A percentile compares a stretch with the other conserved stretches of the same genome.
Conservation (phyloP, 2,797 vertebrate species). For the Sus cebifrons region DNA sequence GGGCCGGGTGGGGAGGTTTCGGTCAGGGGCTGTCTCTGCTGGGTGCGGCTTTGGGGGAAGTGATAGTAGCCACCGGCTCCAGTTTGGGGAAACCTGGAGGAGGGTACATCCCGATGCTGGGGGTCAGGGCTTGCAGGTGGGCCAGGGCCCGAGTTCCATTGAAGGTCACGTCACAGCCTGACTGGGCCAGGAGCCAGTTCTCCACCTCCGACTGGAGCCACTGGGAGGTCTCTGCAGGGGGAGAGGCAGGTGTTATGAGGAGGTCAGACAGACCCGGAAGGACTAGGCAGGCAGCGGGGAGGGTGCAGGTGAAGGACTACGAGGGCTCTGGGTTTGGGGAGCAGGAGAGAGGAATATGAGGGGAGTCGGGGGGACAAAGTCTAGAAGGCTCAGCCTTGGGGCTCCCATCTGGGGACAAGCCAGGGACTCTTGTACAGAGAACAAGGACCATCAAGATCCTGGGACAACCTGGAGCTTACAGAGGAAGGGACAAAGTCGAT, state of each 20-base stretch:
- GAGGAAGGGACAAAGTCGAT: neutral
- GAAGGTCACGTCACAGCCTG: slow-evolving; percentile 87
- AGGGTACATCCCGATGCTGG: slow-evolving; percentile 48
- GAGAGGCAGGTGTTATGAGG: neutral
- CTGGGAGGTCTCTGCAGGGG: slow-evolving; percentile 69
- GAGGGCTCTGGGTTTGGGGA: neutral
- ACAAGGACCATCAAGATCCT: too few species aligned
- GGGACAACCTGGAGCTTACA: neutral
- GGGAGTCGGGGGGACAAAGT: neutral
- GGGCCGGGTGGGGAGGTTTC: neutral
- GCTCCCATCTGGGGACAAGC: neutral
- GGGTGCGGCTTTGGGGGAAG: neutral
- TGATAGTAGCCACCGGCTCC: neutral
- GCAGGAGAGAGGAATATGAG: too few species aligned
- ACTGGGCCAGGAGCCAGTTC: slow-evolving; percentile 86
- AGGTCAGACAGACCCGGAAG: neutral
- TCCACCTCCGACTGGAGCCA: slow-evolving; percentile 86
- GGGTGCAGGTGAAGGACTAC: neutral
- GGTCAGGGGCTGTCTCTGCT: neutral
- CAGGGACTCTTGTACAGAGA: neutral
- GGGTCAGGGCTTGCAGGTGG: slow-evolving; percentile 83
- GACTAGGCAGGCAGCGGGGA: neutral
- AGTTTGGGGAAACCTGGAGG: slow-evolving; percentile 67
- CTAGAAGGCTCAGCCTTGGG: neutral
- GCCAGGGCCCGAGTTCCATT: slow-evolving; percentile 86